These are phyloP conservation scores for Synanthedon vespiformis DNA, from an alignment of 2,888 invertebrate genomes.

Conservation along the genomic window DNA sequence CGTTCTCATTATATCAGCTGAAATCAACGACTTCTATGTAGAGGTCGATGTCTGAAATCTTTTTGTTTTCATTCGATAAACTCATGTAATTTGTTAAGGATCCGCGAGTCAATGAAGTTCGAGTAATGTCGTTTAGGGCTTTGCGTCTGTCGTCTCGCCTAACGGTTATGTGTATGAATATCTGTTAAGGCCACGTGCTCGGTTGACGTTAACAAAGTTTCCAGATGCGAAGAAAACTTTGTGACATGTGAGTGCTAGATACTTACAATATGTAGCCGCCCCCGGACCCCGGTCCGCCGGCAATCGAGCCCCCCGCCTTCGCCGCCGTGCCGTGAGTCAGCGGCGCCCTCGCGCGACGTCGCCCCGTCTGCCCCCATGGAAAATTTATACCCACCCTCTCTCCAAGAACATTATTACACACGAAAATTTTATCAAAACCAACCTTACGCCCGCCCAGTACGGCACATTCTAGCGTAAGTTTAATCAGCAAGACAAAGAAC, in stretches of 20 bases:
- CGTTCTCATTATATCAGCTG: too few species aligned
- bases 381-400: conserved; percentile 69
- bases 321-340: conserved; percentile 55
- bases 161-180: conserved; percentile 25
- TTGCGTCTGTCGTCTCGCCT: neutral
- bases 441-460: conserved; percentile 31
- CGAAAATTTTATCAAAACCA: conserved; percentile 23
- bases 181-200: conserved; percentile 65
- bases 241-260: conserved; percentile 69
- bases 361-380: conserved; percentile 69
- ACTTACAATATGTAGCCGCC: conserved; percentile 59
- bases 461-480: conserved; percentile 26
- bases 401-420: conserved; percentile 50
- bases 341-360: conserved; percentile 68
- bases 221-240: conserved; percentile 68
- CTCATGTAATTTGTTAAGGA: too few species aligned
- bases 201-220: conserved; percentile 70
- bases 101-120: too few species aligned
- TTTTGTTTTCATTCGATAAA: too few species aligned
- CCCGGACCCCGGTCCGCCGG: conserved; percentile 10
- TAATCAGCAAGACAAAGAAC: conserved; percentile 55
- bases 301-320: conserved; percentile 9
- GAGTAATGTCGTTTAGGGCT: neutral
- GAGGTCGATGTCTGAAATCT: too few species aligned
- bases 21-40: too few species aligned